Percentiles rank a stretch among this genome's conserved stretches.
phyloP scores from a whole-genome alignment of 2,113 vertebrate genomes.

The Lynx canadensis region DNA sequence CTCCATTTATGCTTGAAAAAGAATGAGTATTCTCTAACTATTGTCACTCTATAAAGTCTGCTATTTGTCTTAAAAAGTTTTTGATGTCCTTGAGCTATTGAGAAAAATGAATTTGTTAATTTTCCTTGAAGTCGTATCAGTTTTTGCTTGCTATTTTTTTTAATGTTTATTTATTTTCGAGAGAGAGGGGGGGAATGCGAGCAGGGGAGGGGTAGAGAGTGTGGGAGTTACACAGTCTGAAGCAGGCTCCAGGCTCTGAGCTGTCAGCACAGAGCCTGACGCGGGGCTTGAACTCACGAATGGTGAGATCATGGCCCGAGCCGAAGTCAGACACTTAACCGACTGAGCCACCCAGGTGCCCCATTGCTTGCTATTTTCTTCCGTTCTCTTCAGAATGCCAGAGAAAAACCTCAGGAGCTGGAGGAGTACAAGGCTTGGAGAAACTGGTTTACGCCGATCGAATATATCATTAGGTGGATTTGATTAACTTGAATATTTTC shows the following conservation, averaged over 20 bases:
- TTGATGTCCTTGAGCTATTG: neutral
- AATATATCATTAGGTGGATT: slow-evolving; percentile 11
- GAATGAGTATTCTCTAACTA: neutral
- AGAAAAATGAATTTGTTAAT: neutral
- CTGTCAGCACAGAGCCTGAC: too few species aligned
- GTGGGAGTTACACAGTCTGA: too few species aligned
- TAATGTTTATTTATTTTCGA: too few species aligned
- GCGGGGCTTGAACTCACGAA: too few species aligned
- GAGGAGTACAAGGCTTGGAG: slow-evolving; percentile 16
- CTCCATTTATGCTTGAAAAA: neutral
- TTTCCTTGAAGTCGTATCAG: neutral
- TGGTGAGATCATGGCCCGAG: too few species aligned
- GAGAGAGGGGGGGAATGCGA: too few species aligned
- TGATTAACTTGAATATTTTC: slow-evolving; percentile 9
- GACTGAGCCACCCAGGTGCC: too few species aligned
- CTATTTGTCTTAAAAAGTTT: neutral
- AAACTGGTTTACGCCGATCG: slow-evolving; percentile 31
- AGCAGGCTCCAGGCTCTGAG: too few species aligned
- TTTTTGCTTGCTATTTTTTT: slow-evolving; percentile 3
- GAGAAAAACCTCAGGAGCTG: slow-evolving; percentile 58
- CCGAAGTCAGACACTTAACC: too few species aligned
- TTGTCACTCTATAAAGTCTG: neutral
- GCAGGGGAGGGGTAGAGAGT: too few species aligned
- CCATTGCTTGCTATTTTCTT: neutral
- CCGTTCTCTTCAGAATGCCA: slow-evolving; percentile 41